Base-by-base conservation (phyloP, 2,888 invertebrate species). In the Candidula unifasciata region DNA sequence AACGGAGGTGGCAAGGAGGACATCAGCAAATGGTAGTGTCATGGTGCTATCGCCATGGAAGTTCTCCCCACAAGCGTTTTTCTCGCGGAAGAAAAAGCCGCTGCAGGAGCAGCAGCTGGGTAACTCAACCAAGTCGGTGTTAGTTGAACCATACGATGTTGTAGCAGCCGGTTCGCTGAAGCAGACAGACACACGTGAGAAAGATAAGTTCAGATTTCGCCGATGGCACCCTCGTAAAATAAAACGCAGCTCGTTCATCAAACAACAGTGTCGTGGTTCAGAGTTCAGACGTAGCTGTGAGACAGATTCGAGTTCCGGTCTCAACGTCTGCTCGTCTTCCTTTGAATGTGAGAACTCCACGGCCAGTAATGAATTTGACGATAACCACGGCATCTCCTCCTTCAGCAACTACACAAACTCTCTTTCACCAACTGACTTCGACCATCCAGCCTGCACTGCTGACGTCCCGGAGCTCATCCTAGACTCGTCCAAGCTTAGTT, bases 41-140 rank as follows among this genome's bases (percentile, higher is more conserved):
- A 77, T 83, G 78, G 71, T 69, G 60, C 77, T 69, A 35, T 71
- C 77, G 57, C 60, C 83, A 57, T 83, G 83, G 83, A 77, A 64
- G 57, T 83, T 83, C 78, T 83, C 83, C n/a, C 83, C 83, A 33
- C 83, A 78, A n/a, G 27, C 83, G 3, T 71, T 83, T 37, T 83
- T 77, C 83, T 78, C 77, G 16, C 82, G 74, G 60, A 64, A 66
- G 69, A 77, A 83, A 69, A 83, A 82, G 35, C 35, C 33, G 3
- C 57, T 54, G 37, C 52, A 64, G 57, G 33, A 68, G 13, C 76
- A 76, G 68, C 66, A 74, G 68, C 66, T 64, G 57, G n/a, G 16
- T 24, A 33, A 27, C 18, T 16, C 30, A 16, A 66, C 27, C 21
- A 37, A 74, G n/a, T 21, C 82, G 0, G 52, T 1, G 5, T n/a